phyloP scores from a whole-genome alignment of 2,113 vertebrate genomes.

The Fregata magnificens region DNA sequence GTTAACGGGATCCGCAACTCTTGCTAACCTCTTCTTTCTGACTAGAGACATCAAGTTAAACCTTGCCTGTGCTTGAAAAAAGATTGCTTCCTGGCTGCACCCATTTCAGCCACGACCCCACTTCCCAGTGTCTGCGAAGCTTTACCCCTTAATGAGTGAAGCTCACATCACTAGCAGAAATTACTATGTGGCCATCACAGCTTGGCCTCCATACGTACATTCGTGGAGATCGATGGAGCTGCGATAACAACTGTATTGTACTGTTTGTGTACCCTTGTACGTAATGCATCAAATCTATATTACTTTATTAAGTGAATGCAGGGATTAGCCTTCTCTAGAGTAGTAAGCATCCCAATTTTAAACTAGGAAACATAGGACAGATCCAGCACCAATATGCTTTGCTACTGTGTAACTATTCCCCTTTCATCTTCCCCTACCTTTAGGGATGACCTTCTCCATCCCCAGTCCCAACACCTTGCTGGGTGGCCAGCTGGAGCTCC shows the following conservation, averaged over 20 bases:
- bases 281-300: not conserved
- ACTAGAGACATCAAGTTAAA: not conserved
- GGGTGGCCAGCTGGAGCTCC: not conserved
- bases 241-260: not conserved
- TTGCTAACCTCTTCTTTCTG: not conserved
- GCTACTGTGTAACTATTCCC: not conserved
- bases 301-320: not conserved
- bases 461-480: not conserved
- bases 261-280: rapidly evolving
- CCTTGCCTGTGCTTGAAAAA: not conserved
- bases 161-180: not conserved
- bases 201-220: not conserved
- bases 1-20: not conserved
- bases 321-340: not conserved
- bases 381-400: not conserved
- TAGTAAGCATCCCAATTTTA: not conserved
- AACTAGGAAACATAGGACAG: not conserved
- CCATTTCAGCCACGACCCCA: not conserved
- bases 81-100: not conserved
- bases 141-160: not conserved
- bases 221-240: not conserved
- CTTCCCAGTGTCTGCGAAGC: not conserved
- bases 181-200: not conserved
- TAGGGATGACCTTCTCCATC: not conserved
- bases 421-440: not conserved